A percentile compares a stretch with the other conserved stretches of the same genome.
Conservation (phyloP, 2,113 vertebrate species). For the Anser cygnoides region DNA sequence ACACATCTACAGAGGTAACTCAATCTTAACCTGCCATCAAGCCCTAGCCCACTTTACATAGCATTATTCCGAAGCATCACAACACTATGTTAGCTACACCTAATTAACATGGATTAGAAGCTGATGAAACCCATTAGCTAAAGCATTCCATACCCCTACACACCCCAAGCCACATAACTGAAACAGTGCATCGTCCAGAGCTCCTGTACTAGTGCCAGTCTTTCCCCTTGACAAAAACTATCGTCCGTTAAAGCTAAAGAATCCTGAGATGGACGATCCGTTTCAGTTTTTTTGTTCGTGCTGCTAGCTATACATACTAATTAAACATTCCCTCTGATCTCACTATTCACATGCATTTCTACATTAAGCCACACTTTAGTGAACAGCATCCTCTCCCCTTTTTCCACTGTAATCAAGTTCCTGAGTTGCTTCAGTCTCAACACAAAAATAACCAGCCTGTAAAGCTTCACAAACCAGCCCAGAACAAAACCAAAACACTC, state of each 20-base stretch:
- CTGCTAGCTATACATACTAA: not conserved
- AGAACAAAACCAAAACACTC: not conserved
- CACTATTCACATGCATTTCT: rapidly evolving
- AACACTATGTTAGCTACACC: not conserved
- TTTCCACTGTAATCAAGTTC: not conserved
- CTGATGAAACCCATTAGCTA: not conserved
- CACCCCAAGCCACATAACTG: not conserved
- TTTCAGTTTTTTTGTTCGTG: not conserved
- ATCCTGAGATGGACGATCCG: not conserved
- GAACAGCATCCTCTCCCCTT: not conserved
- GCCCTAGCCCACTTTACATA: not conserved
- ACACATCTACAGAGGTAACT: not conserved
- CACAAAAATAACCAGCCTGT: not conserved
- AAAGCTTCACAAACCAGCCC: not conserved
- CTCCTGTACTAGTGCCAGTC: rapidly evolving
- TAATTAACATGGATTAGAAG: not conserved
- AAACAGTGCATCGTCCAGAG: not conserved
- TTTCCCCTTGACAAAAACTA: not conserved
- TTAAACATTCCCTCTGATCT: not conserved
- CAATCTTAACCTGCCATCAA: not conserved
- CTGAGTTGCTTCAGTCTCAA: not conserved
- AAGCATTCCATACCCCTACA: not conserved
- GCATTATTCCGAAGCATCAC: not conserved
- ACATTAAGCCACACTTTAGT: not conserved
- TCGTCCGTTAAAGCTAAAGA: not conserved